Evolutionary conservation across 2,113 vertebrate genomes (phyloP).

Genomic region (Phoenicopterus ruber): DNA sequence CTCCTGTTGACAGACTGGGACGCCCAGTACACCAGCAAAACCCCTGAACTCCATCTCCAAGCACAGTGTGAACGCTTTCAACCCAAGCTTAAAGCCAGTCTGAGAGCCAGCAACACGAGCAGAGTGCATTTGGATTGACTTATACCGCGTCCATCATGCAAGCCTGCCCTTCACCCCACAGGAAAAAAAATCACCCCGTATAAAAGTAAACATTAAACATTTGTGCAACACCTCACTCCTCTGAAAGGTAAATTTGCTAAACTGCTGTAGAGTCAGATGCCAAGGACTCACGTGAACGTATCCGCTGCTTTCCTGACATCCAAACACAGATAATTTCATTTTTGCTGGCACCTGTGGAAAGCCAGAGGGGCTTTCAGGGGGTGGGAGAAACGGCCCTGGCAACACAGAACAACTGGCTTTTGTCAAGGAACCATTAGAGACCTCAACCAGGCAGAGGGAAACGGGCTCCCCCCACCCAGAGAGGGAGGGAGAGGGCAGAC

Average conservation of each 20-base stretch:
- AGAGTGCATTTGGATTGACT: background rate
- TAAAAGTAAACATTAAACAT: background rate
- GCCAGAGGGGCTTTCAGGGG: background rate
- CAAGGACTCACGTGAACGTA: rapidly evolving
- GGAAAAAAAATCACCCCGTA: background rate
- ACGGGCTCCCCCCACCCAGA: background rate
- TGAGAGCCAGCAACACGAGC: background rate
- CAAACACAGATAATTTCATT: background rate
- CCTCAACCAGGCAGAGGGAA: background rate
- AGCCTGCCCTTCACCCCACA: background rate
- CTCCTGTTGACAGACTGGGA: background rate
- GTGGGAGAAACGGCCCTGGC: background rate
- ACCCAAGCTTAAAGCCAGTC: background rate
- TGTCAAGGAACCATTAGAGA: background rate
- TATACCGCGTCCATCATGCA: background rate
- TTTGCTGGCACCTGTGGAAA: background rate
- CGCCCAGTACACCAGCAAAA: background rate
- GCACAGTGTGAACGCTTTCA: rapidly evolving
- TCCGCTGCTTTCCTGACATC: background rate
- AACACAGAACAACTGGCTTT: background rate
- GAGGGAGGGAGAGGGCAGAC: background rate
- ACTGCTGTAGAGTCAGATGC: background rate
- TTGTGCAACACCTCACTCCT: background rate
- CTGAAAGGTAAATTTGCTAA: background rate
- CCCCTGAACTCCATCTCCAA: background rate